phyloP scores from a whole-genome alignment of 2,888 invertebrate genomes.

The Leistus spinibarbis region DNA sequence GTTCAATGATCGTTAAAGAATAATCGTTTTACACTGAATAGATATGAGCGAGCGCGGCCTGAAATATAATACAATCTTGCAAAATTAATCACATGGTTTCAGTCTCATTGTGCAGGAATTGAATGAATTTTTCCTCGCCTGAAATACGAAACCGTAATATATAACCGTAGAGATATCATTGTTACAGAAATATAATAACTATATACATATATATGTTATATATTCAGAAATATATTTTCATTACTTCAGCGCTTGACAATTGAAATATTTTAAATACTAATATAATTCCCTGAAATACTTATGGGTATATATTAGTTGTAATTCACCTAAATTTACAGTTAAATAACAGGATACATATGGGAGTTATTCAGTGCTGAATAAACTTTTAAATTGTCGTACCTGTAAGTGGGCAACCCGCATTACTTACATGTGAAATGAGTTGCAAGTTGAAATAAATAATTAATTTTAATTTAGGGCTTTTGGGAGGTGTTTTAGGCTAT shows the following conservation, averaged over 20 bases:
- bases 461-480: neutral
- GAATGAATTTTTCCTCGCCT: neutral
- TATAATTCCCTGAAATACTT: too few species aligned
- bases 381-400: too few species aligned
- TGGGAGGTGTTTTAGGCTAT: neutral
- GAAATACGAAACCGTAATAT: neutral
- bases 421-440: neutral
- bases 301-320: too few species aligned
- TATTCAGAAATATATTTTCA: neutral
- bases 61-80: neutral
- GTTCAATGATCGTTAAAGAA: neutral
- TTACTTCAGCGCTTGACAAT: neutral
- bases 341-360: too few species aligned
- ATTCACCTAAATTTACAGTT: too few species aligned
- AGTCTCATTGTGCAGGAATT: neutral
- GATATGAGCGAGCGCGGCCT: neutral
- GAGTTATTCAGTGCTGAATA: neutral
- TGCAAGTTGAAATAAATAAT: neutral
- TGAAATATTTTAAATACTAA: too few species aligned
- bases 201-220: too few species aligned
- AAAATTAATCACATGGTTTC: neutral
- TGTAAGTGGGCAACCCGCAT: neutral
- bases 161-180: neutral
- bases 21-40: neutral
- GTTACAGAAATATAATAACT: neutral